These are phyloP conservation scores for Buceros bicornis DNA, from an alignment of 2,797 vertebrate species.

Conservation along the genomic window DNA sequence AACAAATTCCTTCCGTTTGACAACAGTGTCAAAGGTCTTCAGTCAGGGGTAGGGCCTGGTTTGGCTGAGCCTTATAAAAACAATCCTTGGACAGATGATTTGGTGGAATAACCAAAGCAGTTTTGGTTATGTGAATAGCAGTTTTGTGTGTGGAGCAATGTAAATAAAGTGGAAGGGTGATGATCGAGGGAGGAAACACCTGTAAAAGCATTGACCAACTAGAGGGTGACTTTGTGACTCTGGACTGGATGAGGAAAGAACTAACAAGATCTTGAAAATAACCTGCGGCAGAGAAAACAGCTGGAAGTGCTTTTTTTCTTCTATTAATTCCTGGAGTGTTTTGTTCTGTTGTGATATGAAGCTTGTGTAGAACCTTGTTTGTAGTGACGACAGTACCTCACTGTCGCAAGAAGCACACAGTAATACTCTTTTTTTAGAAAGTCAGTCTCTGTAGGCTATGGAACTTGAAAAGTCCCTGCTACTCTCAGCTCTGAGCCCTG, in stretches of 20 bases:
- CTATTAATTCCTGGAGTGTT: not conserved
- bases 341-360: not conserved
- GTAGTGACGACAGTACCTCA: not conserved
- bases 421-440: not conserved
- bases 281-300: not conserved
- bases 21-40: not conserved
- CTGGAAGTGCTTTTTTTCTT: not conserved
- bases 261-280: not conserved
- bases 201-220: not conserved
- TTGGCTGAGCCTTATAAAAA: not conserved
- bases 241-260: not conserved
- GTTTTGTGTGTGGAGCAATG: not conserved
- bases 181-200: not conserved
- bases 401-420: fast-evolving
- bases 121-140: not conserved
- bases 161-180: not conserved
- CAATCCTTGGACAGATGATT: not conserved
- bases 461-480: not conserved
- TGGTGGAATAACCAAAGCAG: not conserved
- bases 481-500: not conserved
- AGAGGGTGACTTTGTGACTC: not conserved
- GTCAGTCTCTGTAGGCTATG: not conserved
- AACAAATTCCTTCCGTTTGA: not conserved
- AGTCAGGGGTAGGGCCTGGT: not conserved
- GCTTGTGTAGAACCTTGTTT: not conserved